Evolutionary conservation across 92 coral and sea anemone species (phyloP), one percentile per base, ranked within the genome.

Genomic region (Palythoa caribaeorum): DNA sequence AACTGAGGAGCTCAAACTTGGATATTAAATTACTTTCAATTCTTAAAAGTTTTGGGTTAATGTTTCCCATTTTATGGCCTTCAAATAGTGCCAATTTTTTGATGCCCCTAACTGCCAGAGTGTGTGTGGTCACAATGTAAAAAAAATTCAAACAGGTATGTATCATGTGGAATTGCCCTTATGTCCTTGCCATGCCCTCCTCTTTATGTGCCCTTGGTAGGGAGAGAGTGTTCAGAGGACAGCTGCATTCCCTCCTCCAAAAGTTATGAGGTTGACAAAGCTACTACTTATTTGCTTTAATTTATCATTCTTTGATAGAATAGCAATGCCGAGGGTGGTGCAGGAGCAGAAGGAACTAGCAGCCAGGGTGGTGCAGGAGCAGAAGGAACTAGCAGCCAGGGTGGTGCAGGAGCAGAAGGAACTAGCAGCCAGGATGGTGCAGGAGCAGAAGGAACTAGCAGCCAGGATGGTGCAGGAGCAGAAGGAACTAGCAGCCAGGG

Each of bases 381-480:
- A 62, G 69, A 62, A 62, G 69, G 69, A 62, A 62, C 69, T 62
- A 62, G 69, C 69, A 62, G 69, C 69, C 69, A 62, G 68, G 68
- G 21, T 14, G 68, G 68, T 16, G 28, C 69, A 62, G 28, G 69
- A 62, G 69, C 69, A 62, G 69, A n/a, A 62, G 69, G 35, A 62
- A 62, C 69, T 62, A 62, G 69, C 69, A 17, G 28, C 36, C 69
- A 62, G 70, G 70, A 1, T 0, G 36, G 70, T 63, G 70, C 36
- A 19, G 70, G 70, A 19, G 70, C 8, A 57, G 65, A n/a, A 63
- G 70, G 70, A 63, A 1, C 36, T 63, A 63, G 28, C 70, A 63
- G 70, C 9, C 70, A 63, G 36, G 36, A n/a, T 10, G 70, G 36
- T 63, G 70, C 70, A 19, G 70, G 65, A 57, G 63, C 0, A 44